phyloP scores from a whole-genome alignment of 30 jellyfish, hydroid and myxozoan genomes.

The Aurelia aurita complex sp. Pacific region DNA sequence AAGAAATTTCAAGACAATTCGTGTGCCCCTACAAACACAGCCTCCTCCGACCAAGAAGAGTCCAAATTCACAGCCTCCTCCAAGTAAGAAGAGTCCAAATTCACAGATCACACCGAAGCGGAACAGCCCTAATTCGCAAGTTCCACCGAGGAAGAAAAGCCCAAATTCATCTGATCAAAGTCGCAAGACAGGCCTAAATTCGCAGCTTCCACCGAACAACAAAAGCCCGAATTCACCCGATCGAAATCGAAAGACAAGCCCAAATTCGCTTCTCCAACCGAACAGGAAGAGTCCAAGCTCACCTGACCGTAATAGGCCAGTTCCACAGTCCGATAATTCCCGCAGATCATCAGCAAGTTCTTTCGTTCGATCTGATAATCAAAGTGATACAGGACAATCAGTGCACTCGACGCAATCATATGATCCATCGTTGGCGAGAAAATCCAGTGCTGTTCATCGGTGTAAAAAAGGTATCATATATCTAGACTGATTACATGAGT shows the following conservation, averaged over 20 bases:
- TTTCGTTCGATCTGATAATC: background rate
- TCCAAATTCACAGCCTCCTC: background rate
- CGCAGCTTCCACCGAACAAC: constrained; percentile 23
- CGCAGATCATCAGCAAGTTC: background rate
- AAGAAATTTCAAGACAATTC: constrained; percentile 61
- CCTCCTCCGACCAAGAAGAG: constrained; percentile 6
- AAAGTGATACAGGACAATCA: constrained; percentile 32
- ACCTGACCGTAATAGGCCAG: background rate
- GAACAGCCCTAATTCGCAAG: too few relatives aligned
- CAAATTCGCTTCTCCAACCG: constrained; percentile 5
- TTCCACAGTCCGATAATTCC: constrained; percentile 11
- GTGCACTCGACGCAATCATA: constrained; percentile 18
- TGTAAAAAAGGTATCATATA: too few relatives aligned
- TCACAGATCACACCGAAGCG: background rate
- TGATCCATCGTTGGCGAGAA: constrained; percentile 36
- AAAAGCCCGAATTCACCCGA: too few relatives aligned
- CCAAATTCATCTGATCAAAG: too few relatives aligned
- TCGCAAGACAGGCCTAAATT: too few relatives aligned
- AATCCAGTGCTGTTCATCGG: background rate
- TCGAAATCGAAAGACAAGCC: too few relatives aligned
- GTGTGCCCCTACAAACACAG: constrained; percentile 57
- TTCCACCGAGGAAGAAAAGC: too few relatives aligned
- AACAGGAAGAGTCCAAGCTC: background rate
- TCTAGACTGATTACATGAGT: too few relatives aligned
- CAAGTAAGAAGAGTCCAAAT: background rate